These are phyloP conservation scores for Asobara japonica DNA, from an alignment of 1,140 invertebrate species.

Conservation along the genomic window DNA sequence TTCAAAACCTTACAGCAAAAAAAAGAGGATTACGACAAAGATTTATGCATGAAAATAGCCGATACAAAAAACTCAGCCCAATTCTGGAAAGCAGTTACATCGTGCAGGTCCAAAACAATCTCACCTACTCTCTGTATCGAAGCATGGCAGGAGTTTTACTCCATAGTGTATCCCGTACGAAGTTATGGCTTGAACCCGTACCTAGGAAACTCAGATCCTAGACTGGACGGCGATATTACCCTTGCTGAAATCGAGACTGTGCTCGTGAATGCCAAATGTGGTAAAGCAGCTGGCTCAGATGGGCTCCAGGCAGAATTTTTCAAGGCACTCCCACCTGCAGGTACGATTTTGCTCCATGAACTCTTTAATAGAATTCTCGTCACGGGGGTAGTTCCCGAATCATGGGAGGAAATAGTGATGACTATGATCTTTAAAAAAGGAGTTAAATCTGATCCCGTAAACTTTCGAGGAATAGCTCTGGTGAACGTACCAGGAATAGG, in stretches of 20 bases:
- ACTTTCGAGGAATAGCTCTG: conserved; percentile 43
- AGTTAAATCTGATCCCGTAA: conserved; percentile 31
- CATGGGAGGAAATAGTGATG: conserved; percentile 14
- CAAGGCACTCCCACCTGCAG: neutral
- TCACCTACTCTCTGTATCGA: neutral
- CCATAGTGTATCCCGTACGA: neutral
- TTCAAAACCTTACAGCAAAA: neutral
- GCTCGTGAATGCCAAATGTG: conserved; percentile 13
- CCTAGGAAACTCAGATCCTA: too few species aligned
- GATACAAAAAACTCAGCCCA: neutral
- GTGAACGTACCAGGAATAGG: conserved; percentile 39
- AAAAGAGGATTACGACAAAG: neutral
- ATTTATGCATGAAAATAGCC: neutral
- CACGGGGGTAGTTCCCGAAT: neutral
- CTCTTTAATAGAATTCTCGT: conserved; percentile 31
- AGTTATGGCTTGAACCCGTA: neutral
- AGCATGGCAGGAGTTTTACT: neutral
- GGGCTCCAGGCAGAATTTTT: conserved; percentile 29
- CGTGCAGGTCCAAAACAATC: neutral
- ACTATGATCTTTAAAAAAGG: conserved; percentile 40
- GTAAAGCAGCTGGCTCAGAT: conserved; percentile 32
- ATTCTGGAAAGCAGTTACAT: neutral
- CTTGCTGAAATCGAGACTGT: neutral
- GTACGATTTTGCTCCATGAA: neutral
- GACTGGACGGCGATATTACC: too few species aligned